Evolutionary conservation across 2,113 vertebrate species (phyloP), one percentile per base, ranked within the genome.

Genomic region (Arothron firmamentum): DNA sequence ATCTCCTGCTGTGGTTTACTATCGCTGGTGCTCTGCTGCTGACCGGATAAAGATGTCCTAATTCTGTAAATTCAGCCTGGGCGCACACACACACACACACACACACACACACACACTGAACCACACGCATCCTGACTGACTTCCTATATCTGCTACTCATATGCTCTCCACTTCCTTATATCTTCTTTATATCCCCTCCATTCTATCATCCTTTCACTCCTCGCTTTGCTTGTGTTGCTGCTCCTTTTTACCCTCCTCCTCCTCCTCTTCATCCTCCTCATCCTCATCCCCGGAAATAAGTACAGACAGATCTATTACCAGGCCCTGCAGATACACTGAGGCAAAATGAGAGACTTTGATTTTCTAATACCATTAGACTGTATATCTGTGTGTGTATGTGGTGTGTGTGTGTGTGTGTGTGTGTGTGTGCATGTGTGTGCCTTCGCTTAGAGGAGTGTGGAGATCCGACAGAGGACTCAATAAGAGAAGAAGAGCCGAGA

Each of bases 281-380:
- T 17, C 43, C 12, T 13, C 64, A 58, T 70, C 74, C 77, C 70
- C 50, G 60, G 88, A 90, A 80, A 78, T 65, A 80, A 80, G 78
- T 55, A 81, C 67, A 66, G 59, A 61, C 65, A 75, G 80, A 91
- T 91, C 84, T 87, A 90, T 91, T 75, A 88, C 80, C 78, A 59
- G 82, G 77, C 80, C 90, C 92, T 90, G 77, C 68, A 80, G 86
- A 91, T 91, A 85, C 75, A 86, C 85, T 91, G 89, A 85, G 93
- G 93, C 86, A 77, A 80, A 85, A 83, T 79, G 93, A 94, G 92
- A 85, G 92, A 88, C 92, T 96, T 94, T 95, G 92, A 94, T 93
- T 96, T 94, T 94, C 91, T 95, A 94, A 96, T 97, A 87, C 81
- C 93, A 94, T 96, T 94, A 95, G 89, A 92, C 73, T 73, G 70